Evolutionary conservation across 2,113 vertebrate species (phyloP).

Genomic region (Ramphastos sulfuratus): DNA sequence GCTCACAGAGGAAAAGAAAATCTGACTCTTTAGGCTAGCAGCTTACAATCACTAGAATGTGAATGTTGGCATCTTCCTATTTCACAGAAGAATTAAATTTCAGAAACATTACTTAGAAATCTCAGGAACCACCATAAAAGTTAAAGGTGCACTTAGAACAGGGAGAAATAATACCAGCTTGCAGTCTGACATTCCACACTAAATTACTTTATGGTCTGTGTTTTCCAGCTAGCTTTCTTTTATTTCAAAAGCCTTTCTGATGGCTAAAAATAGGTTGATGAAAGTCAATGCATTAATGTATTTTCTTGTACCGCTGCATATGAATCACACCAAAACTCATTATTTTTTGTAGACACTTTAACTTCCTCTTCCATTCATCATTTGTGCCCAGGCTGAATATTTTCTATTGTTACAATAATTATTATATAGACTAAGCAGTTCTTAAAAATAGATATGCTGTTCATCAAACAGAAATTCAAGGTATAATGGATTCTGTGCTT

Average conservation of each 20-base stretch:
- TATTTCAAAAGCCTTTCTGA: background rate
- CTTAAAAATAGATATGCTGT: background rate
- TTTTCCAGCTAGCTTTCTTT: constrained; percentile 8
- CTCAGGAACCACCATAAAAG: background rate
- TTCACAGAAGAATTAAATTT: background rate
- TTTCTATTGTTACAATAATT: constrained; percentile 32
- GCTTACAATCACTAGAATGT: background rate
- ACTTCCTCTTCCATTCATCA: background rate
- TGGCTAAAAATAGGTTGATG: constrained; percentile 13
- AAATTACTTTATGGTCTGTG: background rate
- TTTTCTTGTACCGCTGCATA: background rate
- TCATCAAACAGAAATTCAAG: background rate
- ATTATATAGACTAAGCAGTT: background rate
- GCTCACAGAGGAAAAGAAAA: background rate
- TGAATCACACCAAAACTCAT: constrained; percentile 32
- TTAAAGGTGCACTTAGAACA: background rate
- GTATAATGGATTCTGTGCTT: background rate
- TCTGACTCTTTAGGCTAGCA: background rate
- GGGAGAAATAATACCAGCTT: background rate
- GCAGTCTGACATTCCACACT: background rate
- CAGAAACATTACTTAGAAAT: background rate
- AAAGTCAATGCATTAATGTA: constrained; percentile 10
- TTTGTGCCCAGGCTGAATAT: background rate
- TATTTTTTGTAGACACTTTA: background rate
- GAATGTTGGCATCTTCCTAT: background rate